A percentile compares a stretch with the other conserved stretches of the same genome.
Conservation (phyloP, 2,797 vertebrate genomes). For the Jordanella pulchra region DNA sequence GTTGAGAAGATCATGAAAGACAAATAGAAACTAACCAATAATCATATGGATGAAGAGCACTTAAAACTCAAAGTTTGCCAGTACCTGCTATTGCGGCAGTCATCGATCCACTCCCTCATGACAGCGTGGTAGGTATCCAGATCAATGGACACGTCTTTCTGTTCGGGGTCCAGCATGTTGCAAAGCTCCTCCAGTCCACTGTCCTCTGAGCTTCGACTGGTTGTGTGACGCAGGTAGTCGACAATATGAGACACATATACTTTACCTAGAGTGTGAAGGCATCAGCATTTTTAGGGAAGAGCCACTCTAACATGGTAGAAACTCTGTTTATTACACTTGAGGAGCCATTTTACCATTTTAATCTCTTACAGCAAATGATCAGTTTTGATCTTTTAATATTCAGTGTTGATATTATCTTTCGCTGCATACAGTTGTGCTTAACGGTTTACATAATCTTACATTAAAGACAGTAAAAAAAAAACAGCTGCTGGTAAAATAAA, state of each 20-base stretch:
- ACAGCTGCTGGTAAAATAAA: too few species aligned
- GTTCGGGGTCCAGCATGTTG: conserved; percentile 88
- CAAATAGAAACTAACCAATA: not conserved
- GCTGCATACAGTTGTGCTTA: too few species aligned
- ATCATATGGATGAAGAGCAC: not conserved
- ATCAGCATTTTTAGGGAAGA: not conserved
- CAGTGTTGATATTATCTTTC: not conserved
- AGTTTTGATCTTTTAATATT: not conserved
- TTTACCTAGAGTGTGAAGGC: conserved; percentile 76
- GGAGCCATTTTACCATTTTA: too few species aligned
- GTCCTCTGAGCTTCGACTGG: conserved; percentile 82
- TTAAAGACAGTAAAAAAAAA: too few species aligned
- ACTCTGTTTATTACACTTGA: too few species aligned
- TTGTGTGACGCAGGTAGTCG: conserved; percentile 85
- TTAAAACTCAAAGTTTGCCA: not conserved
- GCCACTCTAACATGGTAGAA: not conserved
- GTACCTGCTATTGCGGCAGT: conserved; percentile 84
- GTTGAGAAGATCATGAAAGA: not conserved
- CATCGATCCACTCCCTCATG: conserved; percentile 90
- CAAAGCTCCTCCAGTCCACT: conserved; percentile 87
- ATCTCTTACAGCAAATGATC: not conserved
- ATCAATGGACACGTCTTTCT: conserved; percentile 85
- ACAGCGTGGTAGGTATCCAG: conserved; percentile 85
- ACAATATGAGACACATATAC: conserved; percentile 87
- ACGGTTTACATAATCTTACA: not conserved